A percentile compares a stretch with the other conserved stretches of the same genome.
Evolutionary conservation across 2,113 vertebrate genomes (phyloP).

Genomic region (Malurus cyaneus): DNA sequence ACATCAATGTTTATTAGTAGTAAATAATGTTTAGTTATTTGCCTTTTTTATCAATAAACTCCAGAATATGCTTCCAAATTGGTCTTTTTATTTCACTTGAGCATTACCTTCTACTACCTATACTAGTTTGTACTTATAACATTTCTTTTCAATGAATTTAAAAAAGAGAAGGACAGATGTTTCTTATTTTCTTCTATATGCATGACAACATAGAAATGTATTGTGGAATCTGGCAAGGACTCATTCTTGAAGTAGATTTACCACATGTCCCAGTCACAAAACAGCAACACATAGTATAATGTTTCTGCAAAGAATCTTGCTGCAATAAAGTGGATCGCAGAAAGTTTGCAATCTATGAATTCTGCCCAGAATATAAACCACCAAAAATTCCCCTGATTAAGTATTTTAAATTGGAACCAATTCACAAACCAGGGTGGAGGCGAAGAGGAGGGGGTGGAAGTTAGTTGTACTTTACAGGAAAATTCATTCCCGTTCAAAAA

Average conservation of each 20-base stretch:
- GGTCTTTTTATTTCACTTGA: background rate
- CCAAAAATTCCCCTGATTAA: background rate
- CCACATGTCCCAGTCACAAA: conserved; percentile 27
- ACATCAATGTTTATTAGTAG: background rate
- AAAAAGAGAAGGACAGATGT: conserved; percentile 33
- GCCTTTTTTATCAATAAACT: conserved; percentile 29
- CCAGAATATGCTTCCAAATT: background rate
- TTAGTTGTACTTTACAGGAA: background rate
- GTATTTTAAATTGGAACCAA: conserved; percentile 6
- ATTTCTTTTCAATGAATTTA: conserved; percentile 39
- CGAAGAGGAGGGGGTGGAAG: background rate
- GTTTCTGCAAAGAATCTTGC: conserved; percentile 35
- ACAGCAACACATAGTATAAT: conserved; percentile 27
- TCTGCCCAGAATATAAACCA: background rate
- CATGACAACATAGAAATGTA: conserved; percentile 30
- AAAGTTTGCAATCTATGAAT: background rate
- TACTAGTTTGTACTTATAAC: background rate
- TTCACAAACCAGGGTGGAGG: background rate
- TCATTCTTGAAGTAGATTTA: conserved; percentile 21
- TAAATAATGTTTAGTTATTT: conserved; percentile 26
- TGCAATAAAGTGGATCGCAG: conserved; percentile 34
- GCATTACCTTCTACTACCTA: background rate
- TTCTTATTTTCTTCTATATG: conserved; percentile 56
- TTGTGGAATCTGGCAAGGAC: conserved; percentile 49
- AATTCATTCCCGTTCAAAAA: background rate